A percentile compares a stretch with the other conserved stretches of the same genome.
phyloP scores from a whole-genome alignment of 2,888 invertebrate genomes.

The Myopa testacea region DNA sequence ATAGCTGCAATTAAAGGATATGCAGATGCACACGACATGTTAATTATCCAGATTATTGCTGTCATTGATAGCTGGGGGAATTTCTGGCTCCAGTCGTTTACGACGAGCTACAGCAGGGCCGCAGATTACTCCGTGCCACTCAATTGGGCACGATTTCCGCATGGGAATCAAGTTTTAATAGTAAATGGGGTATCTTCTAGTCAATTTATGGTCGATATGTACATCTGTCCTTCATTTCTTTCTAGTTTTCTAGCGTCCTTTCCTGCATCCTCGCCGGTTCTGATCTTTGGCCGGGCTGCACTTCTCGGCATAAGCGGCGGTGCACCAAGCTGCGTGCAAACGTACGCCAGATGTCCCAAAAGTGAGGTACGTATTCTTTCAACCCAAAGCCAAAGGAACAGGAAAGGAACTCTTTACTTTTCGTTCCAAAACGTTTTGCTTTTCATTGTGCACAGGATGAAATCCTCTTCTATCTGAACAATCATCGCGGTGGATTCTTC shows the following conservation, averaged over 20 bases:
- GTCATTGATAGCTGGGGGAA: background rate
- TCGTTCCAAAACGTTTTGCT: background rate
- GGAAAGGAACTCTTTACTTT: constrained; percentile 10
- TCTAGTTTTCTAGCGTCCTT: constrained; percentile 63
- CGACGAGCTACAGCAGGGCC: too few species aligned
- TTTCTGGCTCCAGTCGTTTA: too few species aligned
- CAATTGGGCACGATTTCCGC: too few species aligned
- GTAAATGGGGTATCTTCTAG: background rate
- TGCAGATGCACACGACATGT: background rate
- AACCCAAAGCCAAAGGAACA: constrained; percentile 5
- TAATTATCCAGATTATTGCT: constrained; percentile 10
- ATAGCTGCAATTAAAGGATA: constrained; percentile 25
- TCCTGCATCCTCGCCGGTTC: constrained; percentile 72
- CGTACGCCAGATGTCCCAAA: constrained; percentile 80
- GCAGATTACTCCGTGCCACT: too few species aligned
- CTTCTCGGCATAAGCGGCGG: constrained; percentile 77
- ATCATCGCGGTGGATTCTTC: constrained; percentile 88
- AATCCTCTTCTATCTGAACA: constrained; percentile 83
- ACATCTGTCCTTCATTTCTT: constrained; percentile 13
- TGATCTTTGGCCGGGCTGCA: constrained; percentile 81
- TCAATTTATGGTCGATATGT: too few species aligned
- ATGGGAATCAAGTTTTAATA: background rate
- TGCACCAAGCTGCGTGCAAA: constrained; percentile 64
- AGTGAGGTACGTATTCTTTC: constrained; percentile 68
- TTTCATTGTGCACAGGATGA: constrained; percentile 70